Evolutionary conservation across 2,113 vertebrate genomes (phyloP), one percentile per base, ranked within the genome.

Genomic region (Brevimyrus niger): DNA sequence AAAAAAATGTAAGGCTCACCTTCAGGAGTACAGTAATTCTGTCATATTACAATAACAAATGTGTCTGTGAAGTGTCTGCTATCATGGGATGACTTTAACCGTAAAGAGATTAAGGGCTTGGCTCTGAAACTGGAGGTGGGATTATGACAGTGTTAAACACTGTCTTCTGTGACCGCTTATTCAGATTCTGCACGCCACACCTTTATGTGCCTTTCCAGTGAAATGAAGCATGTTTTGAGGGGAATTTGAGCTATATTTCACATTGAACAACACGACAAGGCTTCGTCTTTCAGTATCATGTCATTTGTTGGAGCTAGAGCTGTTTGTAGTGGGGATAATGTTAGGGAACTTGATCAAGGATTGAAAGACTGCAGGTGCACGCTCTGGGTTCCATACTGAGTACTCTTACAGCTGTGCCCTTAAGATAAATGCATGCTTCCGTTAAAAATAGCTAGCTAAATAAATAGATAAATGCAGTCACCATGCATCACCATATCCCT

Each of bases 21-120:
- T 61, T 89, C 90, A 93, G 93, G 93, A 92, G 94, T 91, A 92
- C 89, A 92, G 90, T 89, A 91, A 89, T 92, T 92, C 87, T 83
- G 94, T 95, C 90, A 92, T 94, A 92, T 94, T 83, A 86, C 89
- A 87, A 93, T 92, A 94, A 93, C 92, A 94, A 94, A 94, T 91
- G 92, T 92, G 93, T 95, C 94, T 90, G 92, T 88, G 65, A 92
- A 92, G 90, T 91, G 91, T 95, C 92, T 94, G 94, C 93, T 93
- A 94, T 96, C 94, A 90, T 93, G 94, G 91, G 94, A 94, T 94
- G 94, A 94, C 89, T 94, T 94, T 90, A 93, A 89, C 91, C 92
- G 90, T 94, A 93, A 94, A 93, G 95, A 95, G 94, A 93, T 95
- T 95, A 95, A 92, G 92, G 91, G 92, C 92, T 90, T 91, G 91